Evolutionary conservation across 1,140 invertebrate species (phyloP).

Genomic region (Aphelinus certus): DNA sequence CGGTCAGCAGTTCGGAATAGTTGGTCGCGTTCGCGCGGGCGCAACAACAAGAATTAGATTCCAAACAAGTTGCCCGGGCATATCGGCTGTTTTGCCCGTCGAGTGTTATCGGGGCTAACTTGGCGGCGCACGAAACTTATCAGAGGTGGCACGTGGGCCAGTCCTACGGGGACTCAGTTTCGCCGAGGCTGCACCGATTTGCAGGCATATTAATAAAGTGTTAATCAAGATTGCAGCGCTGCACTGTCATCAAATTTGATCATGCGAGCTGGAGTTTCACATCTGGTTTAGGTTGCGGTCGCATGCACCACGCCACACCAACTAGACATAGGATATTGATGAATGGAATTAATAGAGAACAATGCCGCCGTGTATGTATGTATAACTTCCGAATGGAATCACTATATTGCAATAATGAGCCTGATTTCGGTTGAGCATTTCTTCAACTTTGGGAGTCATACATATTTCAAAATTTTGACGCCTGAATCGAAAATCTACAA

Average conservation of each 20-base stretch:
- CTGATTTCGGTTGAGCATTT: too few relatives aligned
- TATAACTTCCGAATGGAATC: too few relatives aligned
- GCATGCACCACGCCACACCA: too few relatives aligned
- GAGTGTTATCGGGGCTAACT: slow-evolving; percentile 36
- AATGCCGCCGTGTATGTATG: too few relatives aligned
- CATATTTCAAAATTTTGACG: too few relatives aligned
- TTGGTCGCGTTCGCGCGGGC: neutral
- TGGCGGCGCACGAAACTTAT: slow-evolving; percentile 29
- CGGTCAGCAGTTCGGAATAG: slow-evolving; percentile 36
- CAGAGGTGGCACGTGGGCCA: slow-evolving; percentile 15
- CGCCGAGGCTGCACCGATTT: slow-evolving; percentile 1
- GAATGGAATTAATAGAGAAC: too few relatives aligned
- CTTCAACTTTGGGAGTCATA: too few relatives aligned
- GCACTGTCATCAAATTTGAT: slow-evolving; percentile 18
- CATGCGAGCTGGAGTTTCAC: slow-evolving; percentile 10
- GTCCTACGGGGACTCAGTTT: neutral
- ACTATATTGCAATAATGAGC: too few relatives aligned
- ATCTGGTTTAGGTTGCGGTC: too few relatives aligned
- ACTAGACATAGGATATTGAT: too few relatives aligned
- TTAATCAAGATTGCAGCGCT: slow-evolving; percentile 28
- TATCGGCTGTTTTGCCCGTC: slow-evolving; percentile 13
- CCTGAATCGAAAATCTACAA: too few relatives aligned
- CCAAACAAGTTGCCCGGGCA: slow-evolving; percentile 6
- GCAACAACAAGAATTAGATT: slow-evolving; percentile 39
- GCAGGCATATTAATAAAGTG: slow-evolving; percentile 30